Evolutionary conservation across 2,113 vertebrate genomes (phyloP).

Genomic region (Spilogale gracilis): DNA sequence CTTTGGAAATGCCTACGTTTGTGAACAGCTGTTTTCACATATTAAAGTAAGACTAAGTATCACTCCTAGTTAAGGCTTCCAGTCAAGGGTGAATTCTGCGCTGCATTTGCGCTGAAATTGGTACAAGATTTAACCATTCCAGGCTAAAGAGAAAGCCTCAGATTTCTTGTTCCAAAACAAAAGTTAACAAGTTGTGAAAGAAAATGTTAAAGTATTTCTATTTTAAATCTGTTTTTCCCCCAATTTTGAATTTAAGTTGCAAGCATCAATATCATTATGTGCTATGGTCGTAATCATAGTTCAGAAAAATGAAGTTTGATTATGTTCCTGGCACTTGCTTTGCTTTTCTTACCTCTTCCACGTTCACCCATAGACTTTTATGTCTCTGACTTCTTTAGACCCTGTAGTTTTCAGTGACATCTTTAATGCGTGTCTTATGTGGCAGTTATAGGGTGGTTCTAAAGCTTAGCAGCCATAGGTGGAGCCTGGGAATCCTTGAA

Average conservation of each 20-base stretch:
- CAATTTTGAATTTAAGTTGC: background rate
- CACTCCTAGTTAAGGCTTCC: background rate
- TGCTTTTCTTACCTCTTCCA: background rate
- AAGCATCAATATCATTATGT: background rate
- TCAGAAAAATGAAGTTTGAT: background rate
- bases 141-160: background rate
- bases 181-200: slow-evolving; percentile 1
- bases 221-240: background rate
- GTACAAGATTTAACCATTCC: background rate
- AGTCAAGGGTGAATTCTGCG: background rate
- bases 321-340: background rate
- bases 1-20: background rate
- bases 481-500: slow-evolving; percentile 9
- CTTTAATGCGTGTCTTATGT: fast-evolving
- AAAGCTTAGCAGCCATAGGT: slow-evolving; percentile 33
- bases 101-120: background rate
- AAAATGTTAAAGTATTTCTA: slow-evolving; percentile 4
- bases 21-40: background rate
- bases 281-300: too few species aligned
- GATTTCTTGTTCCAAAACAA: background rate
- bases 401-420: background rate
- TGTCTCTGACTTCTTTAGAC: background rate
- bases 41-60: background rate
- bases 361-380: background rate
- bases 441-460: background rate